These are phyloP conservation scores for Zaprionus obscuricornis DNA, from an alignment of 2,888 invertebrate genomes.

Conservation along the genomic window DNA sequence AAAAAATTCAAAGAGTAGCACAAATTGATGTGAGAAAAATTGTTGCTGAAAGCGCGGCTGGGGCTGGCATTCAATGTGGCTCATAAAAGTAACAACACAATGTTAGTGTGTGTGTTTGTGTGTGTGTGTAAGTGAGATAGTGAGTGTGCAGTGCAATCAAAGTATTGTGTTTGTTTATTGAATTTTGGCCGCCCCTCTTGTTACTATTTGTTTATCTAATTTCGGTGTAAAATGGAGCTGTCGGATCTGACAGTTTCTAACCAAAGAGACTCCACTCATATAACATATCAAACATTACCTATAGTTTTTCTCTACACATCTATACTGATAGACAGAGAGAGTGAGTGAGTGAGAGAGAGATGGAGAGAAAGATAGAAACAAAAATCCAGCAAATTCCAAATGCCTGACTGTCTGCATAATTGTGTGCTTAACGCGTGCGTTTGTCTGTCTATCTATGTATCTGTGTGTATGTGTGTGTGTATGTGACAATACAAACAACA, in stretches of 20 bases:
- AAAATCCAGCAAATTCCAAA: constrained; percentile 59
- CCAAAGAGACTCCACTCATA: no score
- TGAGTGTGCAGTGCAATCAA: constrained; percentile 64
- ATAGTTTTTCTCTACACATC: not conserved
- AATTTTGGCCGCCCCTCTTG: constrained; percentile 45
- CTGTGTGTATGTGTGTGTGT: not conserved
- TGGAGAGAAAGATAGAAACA: no score
- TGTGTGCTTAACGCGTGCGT: constrained; percentile 76
- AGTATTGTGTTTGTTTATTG: constrained; percentile 73
- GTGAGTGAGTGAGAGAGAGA: constrained; percentile 1
- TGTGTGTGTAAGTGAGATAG: constrained; percentile 15
- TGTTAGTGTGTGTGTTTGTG: constrained; percentile 15
- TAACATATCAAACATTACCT: no score
- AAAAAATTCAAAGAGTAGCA: no score
- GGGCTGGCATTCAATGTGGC: no score
- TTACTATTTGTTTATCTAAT: constrained; percentile 76
- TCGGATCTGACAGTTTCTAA: constrained; percentile 24
- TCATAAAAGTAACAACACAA: no score
- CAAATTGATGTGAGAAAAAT: constrained; percentile 23
- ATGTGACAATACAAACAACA: constrained; percentile 55
- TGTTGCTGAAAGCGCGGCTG: no score
- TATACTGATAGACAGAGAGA: constrained; percentile 1
- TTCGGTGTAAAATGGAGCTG: constrained; percentile 76
- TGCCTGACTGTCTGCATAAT: constrained; percentile 78
- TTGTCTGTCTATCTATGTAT: constrained; percentile 33